Percentiles rank a stretch among this genome's conserved stretches.
phyloP scores from a whole-genome alignment of 2,113 vertebrate species.

The Helogale parvula region DNA sequence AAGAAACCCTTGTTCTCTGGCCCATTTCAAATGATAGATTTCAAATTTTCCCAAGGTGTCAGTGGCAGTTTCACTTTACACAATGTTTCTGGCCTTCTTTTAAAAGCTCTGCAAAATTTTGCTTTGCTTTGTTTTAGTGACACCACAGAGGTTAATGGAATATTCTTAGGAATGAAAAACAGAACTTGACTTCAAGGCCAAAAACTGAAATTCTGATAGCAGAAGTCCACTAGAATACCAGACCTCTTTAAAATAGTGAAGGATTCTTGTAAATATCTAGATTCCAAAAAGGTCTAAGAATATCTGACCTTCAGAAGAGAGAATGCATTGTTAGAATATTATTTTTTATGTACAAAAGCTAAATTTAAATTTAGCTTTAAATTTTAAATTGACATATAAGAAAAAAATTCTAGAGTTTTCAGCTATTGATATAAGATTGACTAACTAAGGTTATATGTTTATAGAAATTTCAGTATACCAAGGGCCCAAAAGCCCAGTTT shows the following conservation, averaged over 20 bases:
- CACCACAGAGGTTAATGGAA: not conserved
- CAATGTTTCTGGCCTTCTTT: not conserved
- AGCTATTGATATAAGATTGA: not conserved
- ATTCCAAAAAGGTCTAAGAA: not conserved
- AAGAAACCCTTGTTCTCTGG: not conserved
- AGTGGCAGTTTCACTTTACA: slow-evolving; percentile 9
- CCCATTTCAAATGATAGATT: not conserved
- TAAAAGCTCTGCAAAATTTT: not conserved
- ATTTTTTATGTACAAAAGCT: not conserved
- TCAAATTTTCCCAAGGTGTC: not conserved
- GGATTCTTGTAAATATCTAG: slow-evolving; percentile 24
- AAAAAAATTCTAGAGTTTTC: slow-evolving; percentile 12
- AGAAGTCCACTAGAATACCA: not conserved
- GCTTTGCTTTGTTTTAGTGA: slow-evolving; percentile 21
- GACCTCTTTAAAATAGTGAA: not conserved
- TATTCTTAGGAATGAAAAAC: slow-evolving; percentile 32
- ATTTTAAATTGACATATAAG: not conserved
- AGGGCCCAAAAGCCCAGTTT: not conserved
- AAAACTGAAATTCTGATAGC: slow-evolving; percentile 39
- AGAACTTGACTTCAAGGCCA: slow-evolving; percentile 12
- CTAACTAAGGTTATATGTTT: not conserved
- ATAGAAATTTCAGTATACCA: not conserved
- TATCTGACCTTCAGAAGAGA: slow-evolving; percentile 15
- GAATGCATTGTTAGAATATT: not conserved
- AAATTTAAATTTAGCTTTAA: not conserved